Conservation (phyloP, 2,797 vertebrate species). For the Rhincodon typus region DNA sequence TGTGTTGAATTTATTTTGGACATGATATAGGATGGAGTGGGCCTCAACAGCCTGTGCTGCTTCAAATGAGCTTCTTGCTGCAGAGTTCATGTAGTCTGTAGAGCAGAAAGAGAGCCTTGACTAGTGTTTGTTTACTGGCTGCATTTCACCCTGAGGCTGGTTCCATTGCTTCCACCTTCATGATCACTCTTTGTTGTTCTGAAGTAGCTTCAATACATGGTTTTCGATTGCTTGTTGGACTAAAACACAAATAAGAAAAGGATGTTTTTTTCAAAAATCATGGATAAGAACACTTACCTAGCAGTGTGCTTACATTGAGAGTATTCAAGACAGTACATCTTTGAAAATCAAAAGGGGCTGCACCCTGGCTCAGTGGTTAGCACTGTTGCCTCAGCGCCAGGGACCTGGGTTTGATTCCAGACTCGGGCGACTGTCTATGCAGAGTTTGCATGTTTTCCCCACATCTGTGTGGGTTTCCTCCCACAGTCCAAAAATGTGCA, state of each 20-base stretch:
- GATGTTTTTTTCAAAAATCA: neutral
- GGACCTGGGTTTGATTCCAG: too few relatives aligned
- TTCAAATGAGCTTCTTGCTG: neutral
- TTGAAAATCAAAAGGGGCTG: neutral
- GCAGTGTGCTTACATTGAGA: neutral
- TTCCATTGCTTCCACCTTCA: neutral
- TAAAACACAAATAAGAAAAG: constrained; percentile 48
- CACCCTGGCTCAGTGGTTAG: too few relatives aligned
- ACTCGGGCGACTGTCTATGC: too few relatives aligned
- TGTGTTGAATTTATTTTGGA: neutral
- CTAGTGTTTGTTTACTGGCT: neutral
- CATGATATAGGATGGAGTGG: neutral
- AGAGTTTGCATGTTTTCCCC: too few relatives aligned
- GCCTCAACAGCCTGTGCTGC: neutral
- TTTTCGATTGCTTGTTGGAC: constrained; percentile 89
- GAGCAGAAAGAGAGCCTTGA: too few relatives aligned
- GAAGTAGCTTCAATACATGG: constrained; percentile 83
- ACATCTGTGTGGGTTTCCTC: too few relatives aligned
- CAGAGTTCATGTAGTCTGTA: neutral
- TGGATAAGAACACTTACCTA: neutral
- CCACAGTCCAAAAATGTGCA: too few relatives aligned
- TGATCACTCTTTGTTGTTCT: constrained; percentile 45
- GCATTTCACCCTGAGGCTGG: neutral
- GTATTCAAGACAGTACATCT: neutral
- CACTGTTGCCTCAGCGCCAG: too few relatives aligned